Evolutionary conservation across 23 tunicate genomes (phyloP).

Genomic region (Styela clava): DNA sequence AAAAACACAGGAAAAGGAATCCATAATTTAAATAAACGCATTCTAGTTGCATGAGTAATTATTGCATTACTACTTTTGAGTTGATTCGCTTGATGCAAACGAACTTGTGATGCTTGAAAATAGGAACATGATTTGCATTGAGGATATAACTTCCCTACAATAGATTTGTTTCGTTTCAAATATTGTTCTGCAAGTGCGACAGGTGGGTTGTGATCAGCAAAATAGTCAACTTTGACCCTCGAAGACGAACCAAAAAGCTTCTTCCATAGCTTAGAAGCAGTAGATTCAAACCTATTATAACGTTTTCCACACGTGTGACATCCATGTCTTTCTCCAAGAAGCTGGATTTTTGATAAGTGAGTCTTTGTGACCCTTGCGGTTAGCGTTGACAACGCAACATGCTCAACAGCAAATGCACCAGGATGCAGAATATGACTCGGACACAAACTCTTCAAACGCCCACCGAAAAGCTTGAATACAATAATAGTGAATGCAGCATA

Average conservation of each 20-base stretch:
- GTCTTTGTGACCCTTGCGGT: slow-evolving; percentile 22
- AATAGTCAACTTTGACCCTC: slow-evolving; percentile 34
- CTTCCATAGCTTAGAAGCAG: background rate
- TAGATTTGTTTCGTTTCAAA: background rate
- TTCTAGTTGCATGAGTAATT: slow-evolving; percentile 47
- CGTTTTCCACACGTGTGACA: slow-evolving; percentile 79
- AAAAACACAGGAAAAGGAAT: slow-evolving; percentile 65
- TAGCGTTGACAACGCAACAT: slow-evolving; percentile 18
- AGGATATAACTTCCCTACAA: slow-evolving; percentile 40
- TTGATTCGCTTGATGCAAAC: slow-evolving; percentile 4
- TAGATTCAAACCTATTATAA: slow-evolving; percentile 3
- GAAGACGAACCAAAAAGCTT: slow-evolving; percentile 16
- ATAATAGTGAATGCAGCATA: slow-evolving; percentile 23
- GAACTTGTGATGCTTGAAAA: slow-evolving; percentile 64
- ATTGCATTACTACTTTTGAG: slow-evolving; percentile 11
- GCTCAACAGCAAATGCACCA: slow-evolving; percentile 65
- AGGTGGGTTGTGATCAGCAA: slow-evolving; percentile 89
- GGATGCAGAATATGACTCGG: slow-evolving; percentile 79
- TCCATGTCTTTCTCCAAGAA: slow-evolving; percentile 47
- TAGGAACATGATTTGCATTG: slow-evolving; percentile 76
- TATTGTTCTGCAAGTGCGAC: slow-evolving; percentile 35
- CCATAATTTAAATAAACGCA: slow-evolving; percentile 63
- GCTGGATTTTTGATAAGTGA: slow-evolving; percentile 37
- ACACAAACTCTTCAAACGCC: slow-evolving; percentile 33
- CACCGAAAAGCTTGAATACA: slow-evolving; percentile 40